Base-by-base conservation (phyloP, 1,140 invertebrate genomes). In the Polypedilum pembai region DNA sequence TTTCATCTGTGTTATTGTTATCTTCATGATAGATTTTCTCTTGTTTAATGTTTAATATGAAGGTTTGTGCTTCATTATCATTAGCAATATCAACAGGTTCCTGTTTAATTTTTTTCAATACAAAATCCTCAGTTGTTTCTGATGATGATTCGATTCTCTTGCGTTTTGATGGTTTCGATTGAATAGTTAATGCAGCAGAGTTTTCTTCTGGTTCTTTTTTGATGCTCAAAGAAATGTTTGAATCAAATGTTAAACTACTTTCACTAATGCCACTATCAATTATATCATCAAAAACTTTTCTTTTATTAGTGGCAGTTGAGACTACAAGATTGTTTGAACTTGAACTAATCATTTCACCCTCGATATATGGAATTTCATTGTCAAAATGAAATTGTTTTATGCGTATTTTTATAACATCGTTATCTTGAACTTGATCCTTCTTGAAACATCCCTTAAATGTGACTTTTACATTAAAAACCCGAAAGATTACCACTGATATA, bases 401-500 rank as follows among this genome's bases (percentile, higher is more conserved):
- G 0, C 79, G 76, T 75, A 82, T 80, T 65, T 77, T 79, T 1
- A 82, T 78, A 20, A 79, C 77, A 75, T 80, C 77, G 1, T 82
- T 79, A 77, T 81, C 78, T 8, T 73, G 69, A 21, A 82, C 73
- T 66, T 75, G 74, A 3, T 78, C 76, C 63, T 74, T 74, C 65
- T 77, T 74, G 8, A 76, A 75, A 4, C 77, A 79, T 73, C 79
- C 78, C 18, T 76, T 77, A 69, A 82, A 79, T n/a, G 78, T 74
- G n/a, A 82, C 79, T 40, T 75, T 76, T 20, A 80, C 80, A 66
- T 79, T 82, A 40, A 82, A 82, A 3, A 82, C 81, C 66, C 80
- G 76, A 75, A 82, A 82, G 65, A 82, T 80, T 15, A 80, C 77
- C 0, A 78, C 81, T 21, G 79, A 78, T 21, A 82, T 76, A 8